Evolutionary conservation across 2,113 vertebrate species (phyloP), one percentile per base, ranked within the genome.

Genomic region (Cromileptes altivelis): DNA sequence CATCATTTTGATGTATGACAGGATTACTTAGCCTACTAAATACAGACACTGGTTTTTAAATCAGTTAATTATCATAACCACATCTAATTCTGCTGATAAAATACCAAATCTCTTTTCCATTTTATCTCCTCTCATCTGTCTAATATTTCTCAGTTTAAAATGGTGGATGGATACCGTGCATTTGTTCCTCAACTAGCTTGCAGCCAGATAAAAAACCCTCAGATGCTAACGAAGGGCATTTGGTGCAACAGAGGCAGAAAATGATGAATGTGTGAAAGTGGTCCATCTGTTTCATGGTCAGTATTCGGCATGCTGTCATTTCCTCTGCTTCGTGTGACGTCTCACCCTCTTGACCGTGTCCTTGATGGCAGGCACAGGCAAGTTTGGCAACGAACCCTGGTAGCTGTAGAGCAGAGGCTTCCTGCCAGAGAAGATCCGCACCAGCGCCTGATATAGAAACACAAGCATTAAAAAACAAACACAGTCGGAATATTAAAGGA

Each of bases 361-460:
- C 75, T 96, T 96, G 70, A 96, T 78, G 8, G 91, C 12, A 25
- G 97, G 97, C 55, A 98, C 94, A 0, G 97, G 97, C 75, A 97
- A 95, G 79, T 97, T 96, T 33, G 97, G 97, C 83, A 98, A 81
- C 0, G 95, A 96, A 1, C 95, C 96, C 85, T 98, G 97, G 86
- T 97, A 98, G 85, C 97, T 97, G 93, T 97, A 97, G 57, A 98
- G 95, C 85, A 95, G 93, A 3, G 97, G 97, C 80, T 96, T 96
- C 11, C 97, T 95, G 72, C 97, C 97, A 1, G 97, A 97, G 84
- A 98, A 98, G 85, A 98, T 97, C 75, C 96, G 95, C 81, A 98
- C 97, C 89, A 98, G 86, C 2, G 96, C 96, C 97, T 98, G 75
- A 58, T 57, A 81, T 0, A 69, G 23, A 85, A 53, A 90, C 17